phyloP scores from a whole-genome alignment of 2,888 invertebrate genomes.

The Tromatobia lineatoria region DNA sequence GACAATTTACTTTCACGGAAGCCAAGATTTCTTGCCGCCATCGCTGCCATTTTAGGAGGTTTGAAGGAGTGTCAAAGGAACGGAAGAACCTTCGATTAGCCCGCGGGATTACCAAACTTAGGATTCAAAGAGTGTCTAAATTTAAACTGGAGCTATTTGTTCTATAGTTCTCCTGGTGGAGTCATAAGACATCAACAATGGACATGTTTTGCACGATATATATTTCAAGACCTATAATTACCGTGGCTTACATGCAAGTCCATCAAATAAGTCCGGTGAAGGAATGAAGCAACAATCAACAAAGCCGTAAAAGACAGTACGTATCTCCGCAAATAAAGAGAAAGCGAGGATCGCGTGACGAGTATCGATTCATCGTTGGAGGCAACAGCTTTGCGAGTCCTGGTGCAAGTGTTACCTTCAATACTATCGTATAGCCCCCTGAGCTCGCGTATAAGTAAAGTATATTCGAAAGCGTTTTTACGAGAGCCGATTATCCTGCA shows the following conservation, averaged over 20 bases:
- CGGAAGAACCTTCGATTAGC: too few species aligned
- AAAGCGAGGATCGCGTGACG: slow-evolving; percentile 28
- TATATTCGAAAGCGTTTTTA: slow-evolving; percentile 69
- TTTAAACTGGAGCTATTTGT: too few species aligned
- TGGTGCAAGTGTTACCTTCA: slow-evolving; percentile 13
- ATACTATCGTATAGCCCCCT: not conserved
- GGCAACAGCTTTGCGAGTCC: slow-evolving; percentile 2
- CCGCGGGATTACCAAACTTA: too few species aligned
- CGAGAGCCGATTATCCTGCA: slow-evolving; percentile 76
- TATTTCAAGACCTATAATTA: not conserved
- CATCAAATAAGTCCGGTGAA: not conserved
- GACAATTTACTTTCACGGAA: too few species aligned
- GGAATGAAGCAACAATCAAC: not conserved
- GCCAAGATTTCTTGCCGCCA: too few species aligned
- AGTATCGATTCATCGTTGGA: slow-evolving; percentile 33
- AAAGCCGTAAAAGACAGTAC: not conserved
- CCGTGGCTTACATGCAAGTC: not conserved
- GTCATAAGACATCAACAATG: too few species aligned
- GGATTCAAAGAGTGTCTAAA: too few species aligned
- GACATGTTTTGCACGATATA: not conserved
- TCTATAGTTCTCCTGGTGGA: too few species aligned
- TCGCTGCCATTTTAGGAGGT: too few species aligned
- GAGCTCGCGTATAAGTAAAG: slow-evolving; percentile 14
- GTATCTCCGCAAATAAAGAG: not conserved
- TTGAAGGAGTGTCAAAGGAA: too few species aligned